These are phyloP conservation scores for Ciconia boyciana DNA, from an alignment of 2,113 vertebrate species.

Conservation along the genomic window DNA sequence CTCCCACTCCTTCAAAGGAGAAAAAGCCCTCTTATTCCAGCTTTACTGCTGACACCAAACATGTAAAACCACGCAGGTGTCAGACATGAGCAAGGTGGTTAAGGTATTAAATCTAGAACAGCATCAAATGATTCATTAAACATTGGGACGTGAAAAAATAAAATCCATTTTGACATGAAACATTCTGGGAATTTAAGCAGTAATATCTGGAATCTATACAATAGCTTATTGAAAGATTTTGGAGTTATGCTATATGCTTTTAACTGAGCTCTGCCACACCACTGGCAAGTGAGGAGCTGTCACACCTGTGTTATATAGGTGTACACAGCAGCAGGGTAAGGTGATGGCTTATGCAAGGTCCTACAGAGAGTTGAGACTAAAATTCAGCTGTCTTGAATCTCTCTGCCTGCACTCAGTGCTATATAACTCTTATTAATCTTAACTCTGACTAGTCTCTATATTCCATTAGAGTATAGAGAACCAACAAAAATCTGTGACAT, in stretches of 20 bases:
- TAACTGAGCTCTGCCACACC: background rate
- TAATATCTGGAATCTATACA: background rate
- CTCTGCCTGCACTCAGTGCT: background rate
- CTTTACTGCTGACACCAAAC: background rate
- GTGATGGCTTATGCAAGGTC: background rate
- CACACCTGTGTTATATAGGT: background rate
- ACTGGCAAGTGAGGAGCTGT: background rate
- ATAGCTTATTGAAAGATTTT: background rate
- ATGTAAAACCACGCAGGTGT: background rate
- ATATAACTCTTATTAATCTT: background rate
- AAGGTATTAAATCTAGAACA: background rate
- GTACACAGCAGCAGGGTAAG: background rate
- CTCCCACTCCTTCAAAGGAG: constrained; percentile 33
- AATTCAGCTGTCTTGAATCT: background rate
- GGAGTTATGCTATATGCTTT: background rate
- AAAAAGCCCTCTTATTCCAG: background rate
- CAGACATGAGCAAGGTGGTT: background rate
- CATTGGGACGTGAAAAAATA: background rate
- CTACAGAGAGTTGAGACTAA: background rate
- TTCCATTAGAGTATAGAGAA: background rate
- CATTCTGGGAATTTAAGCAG: background rate
- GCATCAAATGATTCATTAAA: background rate
- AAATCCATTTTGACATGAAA: background rate
- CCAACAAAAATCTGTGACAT: background rate
- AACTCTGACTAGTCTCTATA: background rate